Evolutionary conservation across 2,113 vertebrate species (phyloP).

Genomic region (Pipra filicauda): DNA sequence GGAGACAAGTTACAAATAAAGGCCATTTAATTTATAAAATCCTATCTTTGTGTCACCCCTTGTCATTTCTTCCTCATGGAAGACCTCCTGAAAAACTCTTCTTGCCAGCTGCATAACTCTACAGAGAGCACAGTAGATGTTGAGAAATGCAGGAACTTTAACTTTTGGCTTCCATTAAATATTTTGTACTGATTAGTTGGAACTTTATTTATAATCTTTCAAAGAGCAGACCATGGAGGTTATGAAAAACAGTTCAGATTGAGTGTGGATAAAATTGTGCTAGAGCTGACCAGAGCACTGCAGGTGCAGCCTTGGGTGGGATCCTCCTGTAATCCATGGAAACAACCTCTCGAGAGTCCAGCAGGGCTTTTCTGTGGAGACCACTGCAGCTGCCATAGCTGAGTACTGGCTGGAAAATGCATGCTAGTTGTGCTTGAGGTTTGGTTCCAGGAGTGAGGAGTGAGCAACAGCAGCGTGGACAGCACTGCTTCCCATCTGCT

Average conservation of each 20-base stretch:
- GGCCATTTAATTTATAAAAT: constrained; percentile 71
- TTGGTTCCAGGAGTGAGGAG: not conserved
- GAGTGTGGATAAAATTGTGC: not conserved
- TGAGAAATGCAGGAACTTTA: not conserved
- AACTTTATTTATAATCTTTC: not conserved
- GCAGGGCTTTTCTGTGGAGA: not conserved
- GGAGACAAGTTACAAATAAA: constrained; percentile 72
- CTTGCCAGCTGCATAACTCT: not conserved
- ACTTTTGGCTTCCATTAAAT: not conserved
- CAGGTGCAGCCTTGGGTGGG: not conserved
- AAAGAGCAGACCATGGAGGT: not conserved
- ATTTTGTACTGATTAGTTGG: not conserved
- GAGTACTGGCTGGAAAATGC: not conserved
- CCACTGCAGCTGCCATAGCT: not conserved
- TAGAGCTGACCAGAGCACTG: not conserved
- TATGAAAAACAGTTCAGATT: not conserved
- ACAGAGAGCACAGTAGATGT: not conserved
- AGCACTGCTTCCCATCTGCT: not conserved
- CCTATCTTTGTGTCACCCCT: not conserved
- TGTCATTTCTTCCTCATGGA: not conserved
- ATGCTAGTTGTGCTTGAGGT: not conserved
- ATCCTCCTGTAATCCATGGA: not conserved
- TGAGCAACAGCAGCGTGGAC: not conserved
- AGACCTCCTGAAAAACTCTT: not conserved
- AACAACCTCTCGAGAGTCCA: not conserved